phyloP scores from a whole-genome alignment of 2,113 vertebrate genomes.

The Scalopus aquaticus region DNA sequence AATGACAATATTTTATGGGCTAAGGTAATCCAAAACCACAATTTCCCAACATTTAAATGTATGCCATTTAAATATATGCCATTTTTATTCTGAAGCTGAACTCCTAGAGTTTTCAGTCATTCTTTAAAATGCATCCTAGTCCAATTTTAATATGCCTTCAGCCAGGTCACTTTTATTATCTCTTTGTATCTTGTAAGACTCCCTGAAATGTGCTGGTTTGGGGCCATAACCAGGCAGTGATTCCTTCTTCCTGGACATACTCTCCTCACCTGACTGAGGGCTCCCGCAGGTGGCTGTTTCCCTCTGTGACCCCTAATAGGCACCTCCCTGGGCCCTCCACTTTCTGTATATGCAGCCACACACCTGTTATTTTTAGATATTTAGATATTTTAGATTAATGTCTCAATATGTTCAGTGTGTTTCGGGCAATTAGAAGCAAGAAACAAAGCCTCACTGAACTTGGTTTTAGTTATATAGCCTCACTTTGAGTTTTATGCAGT shows the following conservation, averaged over 20 bases:
- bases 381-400: not conserved
- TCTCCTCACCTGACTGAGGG: not conserved
- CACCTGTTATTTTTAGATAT: not conserved
- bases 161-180: not conserved
- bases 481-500: not conserved
- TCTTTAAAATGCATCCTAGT: slow-evolving; percentile 27
- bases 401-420: not conserved
- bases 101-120: slow-evolving; percentile 6
- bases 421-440: slow-evolving; percentile 33
- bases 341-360: not conserved
- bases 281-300: not conserved
- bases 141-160: slow-evolving; percentile 41
- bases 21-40: not conserved
- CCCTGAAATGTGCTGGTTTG: not conserved
- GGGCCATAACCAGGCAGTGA: not conserved
- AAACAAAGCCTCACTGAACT: not conserved
- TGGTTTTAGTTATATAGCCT: not conserved
- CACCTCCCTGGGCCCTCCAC: not conserved
- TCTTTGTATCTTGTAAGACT: not conserved
- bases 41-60: not conserved
- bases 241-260: not conserved
- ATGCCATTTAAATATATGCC: not conserved
- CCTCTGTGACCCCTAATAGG: not conserved
- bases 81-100: slow-evolving; percentile 27
- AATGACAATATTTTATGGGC: slow-evolving; percentile 65